Conservation (phyloP, 2,797 vertebrate genomes). For the Sebastes wilsoni region DNA sequence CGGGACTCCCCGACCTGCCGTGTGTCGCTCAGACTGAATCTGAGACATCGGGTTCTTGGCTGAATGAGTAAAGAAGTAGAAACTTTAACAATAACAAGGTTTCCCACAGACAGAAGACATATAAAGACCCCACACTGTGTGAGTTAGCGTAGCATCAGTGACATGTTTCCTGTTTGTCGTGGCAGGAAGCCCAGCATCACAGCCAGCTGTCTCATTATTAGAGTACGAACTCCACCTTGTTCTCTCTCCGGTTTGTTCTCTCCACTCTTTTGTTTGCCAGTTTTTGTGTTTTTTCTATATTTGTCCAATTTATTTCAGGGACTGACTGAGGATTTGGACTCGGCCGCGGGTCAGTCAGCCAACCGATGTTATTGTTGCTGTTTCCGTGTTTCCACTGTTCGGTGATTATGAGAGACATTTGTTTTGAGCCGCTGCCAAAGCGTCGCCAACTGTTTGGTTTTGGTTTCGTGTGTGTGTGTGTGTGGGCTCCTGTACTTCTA, state of each 20-base stretch:
- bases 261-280: too few relatives aligned
- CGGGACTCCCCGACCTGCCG: too few relatives aligned
- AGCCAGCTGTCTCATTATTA: background rate
- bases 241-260: background rate
- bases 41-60: too few relatives aligned
- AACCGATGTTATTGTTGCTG: background rate
- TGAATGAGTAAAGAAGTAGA: too few relatives aligned
- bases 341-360: background rate
- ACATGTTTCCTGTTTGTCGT: background rate
- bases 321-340: background rate
- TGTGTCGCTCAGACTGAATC: too few relatives aligned
- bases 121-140: background rate
- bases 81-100: too few relatives aligned
- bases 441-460: background rate
- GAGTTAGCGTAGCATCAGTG: background rate
- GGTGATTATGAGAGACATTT: background rate
- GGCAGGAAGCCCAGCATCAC: background rate
- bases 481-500: background rate
- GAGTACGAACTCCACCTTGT: background rate
- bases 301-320: background rate
- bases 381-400: background rate
- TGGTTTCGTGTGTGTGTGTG: background rate
- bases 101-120: too few relatives aligned
- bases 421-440: background rate
- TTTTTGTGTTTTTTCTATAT: fast-evolving